Evolutionary conservation across 2,888 invertebrate genomes (phyloP), one percentile per base, ranked within the genome.

Genomic region (Nephrocerus scutellatus): DNA sequence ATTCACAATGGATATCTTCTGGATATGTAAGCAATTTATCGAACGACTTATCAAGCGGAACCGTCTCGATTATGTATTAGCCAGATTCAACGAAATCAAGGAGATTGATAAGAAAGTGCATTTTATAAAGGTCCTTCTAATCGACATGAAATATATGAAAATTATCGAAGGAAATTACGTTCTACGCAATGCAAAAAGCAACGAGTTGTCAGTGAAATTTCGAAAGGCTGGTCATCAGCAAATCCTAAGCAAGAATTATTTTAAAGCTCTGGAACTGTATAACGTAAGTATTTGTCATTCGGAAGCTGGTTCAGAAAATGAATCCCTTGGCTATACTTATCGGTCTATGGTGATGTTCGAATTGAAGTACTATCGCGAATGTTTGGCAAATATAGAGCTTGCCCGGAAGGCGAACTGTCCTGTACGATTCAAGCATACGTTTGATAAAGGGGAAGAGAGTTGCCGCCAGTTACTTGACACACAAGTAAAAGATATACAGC

Each of bases 331-430:
- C 2, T 75, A 81, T 56, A 80, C 81, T 1, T 88, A 88, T 59
- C 75, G 88, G 53, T 85, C 88, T 26, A 85, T 84, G 18, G 77
- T 82, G 8, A 73, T 85, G 35, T 77, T 75, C 49, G 74, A 76
- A 48, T 69, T 81, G 53, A 70, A 75, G 44, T 74, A 79, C 30
- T 82, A 77, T 58, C 60, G 72, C 15, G 79, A 81, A 56, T 81
- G 84, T 55, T 52, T 85, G 23, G 60, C 68, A 51, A 88, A 88
- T 61, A 80, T 87, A 37, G 66, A 79, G 18, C 63, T 72, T 52
- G 79, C 84, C 1, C 69, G 82, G 8, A 57, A 66, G 25, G 62
- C 73, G 16, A 64, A 75, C 44, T 82, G 79, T 63, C 83, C 84
- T 21, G 66, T 73, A 24, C 68, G 75, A 40, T 59, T 83, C 29